Evolutionary conservation across 2,797 vertebrate genomes (phyloP).

Genomic region (Kryptolebias ocellatus): DNA sequence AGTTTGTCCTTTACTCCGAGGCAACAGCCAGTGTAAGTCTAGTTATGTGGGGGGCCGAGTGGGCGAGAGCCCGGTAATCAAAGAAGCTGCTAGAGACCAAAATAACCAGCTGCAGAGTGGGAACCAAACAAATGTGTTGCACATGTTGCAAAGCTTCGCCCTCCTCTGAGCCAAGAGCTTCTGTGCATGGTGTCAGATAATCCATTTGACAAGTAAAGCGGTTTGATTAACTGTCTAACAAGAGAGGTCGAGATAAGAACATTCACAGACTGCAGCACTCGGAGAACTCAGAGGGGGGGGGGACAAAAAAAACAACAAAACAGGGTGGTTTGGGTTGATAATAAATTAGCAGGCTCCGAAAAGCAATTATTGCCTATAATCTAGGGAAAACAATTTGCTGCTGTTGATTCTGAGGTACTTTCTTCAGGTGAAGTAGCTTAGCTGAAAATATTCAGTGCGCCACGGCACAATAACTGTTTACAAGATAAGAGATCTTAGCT

Average conservation of each 20-base stretch:
- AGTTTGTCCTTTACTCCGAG: constrained; percentile 72
- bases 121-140: neutral
- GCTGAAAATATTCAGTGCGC: neutral
- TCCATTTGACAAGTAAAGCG: constrained; percentile 40
- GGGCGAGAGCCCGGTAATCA: constrained; percentile 83
- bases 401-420: neutral
- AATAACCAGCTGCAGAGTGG: constrained; percentile 45
- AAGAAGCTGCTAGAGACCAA: constrained; percentile 56
- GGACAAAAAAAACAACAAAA: too few species aligned
- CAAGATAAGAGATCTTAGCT: too few species aligned
- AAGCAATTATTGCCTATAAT: constrained; percentile 15
- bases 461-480: too few species aligned
- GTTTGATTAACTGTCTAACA: constrained; percentile 58
- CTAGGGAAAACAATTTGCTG: neutral
- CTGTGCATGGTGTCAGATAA: constrained; percentile 23
- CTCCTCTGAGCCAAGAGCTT: constrained; percentile 18
- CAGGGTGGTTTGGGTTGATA: constrained; percentile 44
- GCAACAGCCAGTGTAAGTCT: constrained; percentile 68
- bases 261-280: constrained; percentile 12
- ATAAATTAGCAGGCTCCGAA: constrained; percentile 24
- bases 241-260: constrained; percentile 48
- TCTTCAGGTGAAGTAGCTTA: too few species aligned
- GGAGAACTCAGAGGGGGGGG: constrained; percentile 3
- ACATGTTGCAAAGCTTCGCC: constrained; percentile 4
- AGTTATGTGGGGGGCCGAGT: constrained; percentile 82